Evolutionary conservation across 2,797 vertebrate genomes (phyloP), one percentile per base, ranked within the genome.

Genomic region (Varecia variegata): DNA sequence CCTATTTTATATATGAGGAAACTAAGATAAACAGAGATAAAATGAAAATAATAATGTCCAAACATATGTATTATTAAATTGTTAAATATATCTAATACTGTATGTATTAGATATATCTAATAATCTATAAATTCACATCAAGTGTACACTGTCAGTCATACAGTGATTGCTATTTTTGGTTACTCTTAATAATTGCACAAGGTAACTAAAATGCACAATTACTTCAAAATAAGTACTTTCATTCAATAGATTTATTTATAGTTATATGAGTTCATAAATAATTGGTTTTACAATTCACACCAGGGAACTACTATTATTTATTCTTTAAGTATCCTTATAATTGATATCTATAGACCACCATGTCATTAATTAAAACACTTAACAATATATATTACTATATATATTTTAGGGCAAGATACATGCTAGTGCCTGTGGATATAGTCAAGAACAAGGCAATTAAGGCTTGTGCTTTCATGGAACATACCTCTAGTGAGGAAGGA

Each of bases 201-300:
- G 5, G 12, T 74, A 91, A 74, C 50, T 77, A 74, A 45, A 93
- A 56, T 74, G 3, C 21, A 74, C 3, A 56, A n/a, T 85, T 40
- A 65, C 32, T 68, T 84, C 21, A 86, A 93, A 97, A 84, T 65
- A 76, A 85, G 40, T 76, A 77, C 73, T 88, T 82, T 52, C 23
- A 80, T 89, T 76, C 21, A 40, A 30, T 38, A 62, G 11, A 74
- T 43, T 50, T 79, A 2, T 56, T 47, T 93, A 4, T 68, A 95
- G 67, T 89, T 89, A 86, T 20, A 71, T 35, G 45, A 70, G 11
- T 67, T 74, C 4, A 50, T 32, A 82, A 0, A 50, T 43, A 92
- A 84, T 27, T 95, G 10, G 3, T 38, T 90, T 92, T 79, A 79
- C 74, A 95, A 76, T 15, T 90, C 32, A 80, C 15, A 92, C 10